A percentile compares a stretch with the other conserved stretches of the same genome.
phyloP scores from a whole-genome alignment of 2,797 vertebrate species.

The Bradypodion pumilum region DNA sequence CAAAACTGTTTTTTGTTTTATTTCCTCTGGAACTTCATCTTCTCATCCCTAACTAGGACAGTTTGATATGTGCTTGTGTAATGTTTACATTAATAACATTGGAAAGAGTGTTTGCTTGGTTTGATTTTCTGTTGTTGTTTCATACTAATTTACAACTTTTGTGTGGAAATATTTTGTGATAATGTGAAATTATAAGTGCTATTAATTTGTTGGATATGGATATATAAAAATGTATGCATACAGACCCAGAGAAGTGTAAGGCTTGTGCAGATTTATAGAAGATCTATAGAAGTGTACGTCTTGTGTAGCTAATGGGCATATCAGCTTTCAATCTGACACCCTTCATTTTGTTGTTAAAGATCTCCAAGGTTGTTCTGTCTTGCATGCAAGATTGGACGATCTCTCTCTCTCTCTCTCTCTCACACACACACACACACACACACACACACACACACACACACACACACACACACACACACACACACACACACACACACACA shows the following conservation, averaged over 20 bases:
- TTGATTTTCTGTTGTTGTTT: conserved; percentile 32
- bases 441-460: too few relatives aligned
- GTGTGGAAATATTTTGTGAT: conserved; percentile 47
- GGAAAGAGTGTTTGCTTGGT: conserved; percentile 30
- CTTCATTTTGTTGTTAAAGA: conserved; percentile 38
- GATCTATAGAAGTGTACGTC: conserved; percentile 16
- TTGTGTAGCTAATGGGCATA: conserved; percentile 44
- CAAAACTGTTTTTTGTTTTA: not conserved
- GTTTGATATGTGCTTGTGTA: conserved; percentile 33
- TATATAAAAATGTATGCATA: conserved; percentile 28
- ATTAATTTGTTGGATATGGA: conserved; percentile 38
- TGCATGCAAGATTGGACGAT: too few relatives aligned
- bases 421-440: too few relatives aligned
- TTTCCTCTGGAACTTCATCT: conserved; percentile 53
- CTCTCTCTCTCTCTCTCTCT: too few relatives aligned
- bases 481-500: not conserved
- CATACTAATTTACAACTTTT: conserved; percentile 51
- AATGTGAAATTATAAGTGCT: conserved; percentile 41
- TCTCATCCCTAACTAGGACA: conserved; percentile 67
- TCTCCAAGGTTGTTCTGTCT: not conserved
- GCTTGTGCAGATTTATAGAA: conserved; percentile 19
- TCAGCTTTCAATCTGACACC: conserved; percentile 25
- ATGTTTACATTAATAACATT: conserved; percentile 60
- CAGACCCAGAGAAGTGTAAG: conserved; percentile 9
- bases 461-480: not conserved